Percentiles rank a stretch among this genome's conserved stretches.
These are phyloP conservation scores for Papilio polyxenes DNA, from an alignment of 1,140 invertebrate genomes.

Conservation along the genomic window DNA sequence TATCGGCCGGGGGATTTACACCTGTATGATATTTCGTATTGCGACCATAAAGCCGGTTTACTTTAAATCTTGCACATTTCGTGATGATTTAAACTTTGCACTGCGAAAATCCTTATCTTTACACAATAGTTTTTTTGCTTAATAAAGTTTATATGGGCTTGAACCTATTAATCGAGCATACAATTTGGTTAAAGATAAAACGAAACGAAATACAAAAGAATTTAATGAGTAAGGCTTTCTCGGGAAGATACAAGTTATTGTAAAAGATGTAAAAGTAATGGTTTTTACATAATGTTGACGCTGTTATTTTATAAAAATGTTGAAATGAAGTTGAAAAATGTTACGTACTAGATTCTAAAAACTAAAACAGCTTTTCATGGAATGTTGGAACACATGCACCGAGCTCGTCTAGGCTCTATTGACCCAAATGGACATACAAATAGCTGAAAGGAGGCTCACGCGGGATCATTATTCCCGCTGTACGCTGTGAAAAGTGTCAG, in stretches of 20 bases:
- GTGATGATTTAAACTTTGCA: conserved; percentile 14
- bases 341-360: conserved; percentile 19
- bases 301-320: neutral
- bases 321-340: neutral
- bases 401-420: conserved; percentile 70
- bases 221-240: too few relatives aligned
- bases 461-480: conserved; percentile 75
- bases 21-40: conserved; percentile 33
- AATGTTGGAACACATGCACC: conserved; percentile 65
- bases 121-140: neutral
- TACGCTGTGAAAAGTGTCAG: conserved; percentile 71
- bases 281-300: too few relatives aligned
- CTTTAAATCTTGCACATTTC: conserved; percentile 17
- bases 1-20: conserved; percentile 32
- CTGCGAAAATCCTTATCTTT: neutral
- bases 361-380: conserved; percentile 65
- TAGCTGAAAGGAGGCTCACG: conserved; percentile 69
- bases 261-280: too few relatives aligned
- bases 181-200: too few relatives aligned
- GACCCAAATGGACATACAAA: conserved; percentile 78
- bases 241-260: too few relatives aligned
- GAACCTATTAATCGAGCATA: too few relatives aligned
- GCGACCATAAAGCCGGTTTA: conserved; percentile 27
- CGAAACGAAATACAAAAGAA: too few relatives aligned
- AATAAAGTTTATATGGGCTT: neutral